Evolutionary conservation across 2,888 invertebrate species (phyloP), one percentile per base, ranked within the genome.

Genomic region (Andricus curvator): DNA sequence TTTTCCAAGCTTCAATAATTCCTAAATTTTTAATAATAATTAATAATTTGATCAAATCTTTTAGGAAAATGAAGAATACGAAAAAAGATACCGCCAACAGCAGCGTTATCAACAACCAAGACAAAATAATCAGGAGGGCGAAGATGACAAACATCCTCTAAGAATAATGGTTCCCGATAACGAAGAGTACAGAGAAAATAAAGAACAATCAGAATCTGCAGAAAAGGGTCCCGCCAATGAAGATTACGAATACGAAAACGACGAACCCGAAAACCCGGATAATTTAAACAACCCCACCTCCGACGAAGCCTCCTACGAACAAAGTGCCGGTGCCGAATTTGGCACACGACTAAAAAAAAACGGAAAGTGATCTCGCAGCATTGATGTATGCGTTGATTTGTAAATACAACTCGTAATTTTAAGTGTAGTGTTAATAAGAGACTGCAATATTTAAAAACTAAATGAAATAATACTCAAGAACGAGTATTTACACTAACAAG

Each of bases 91-190:
- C 15, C 60, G 67, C 48, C 89, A 88, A 25, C 88, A 90, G n/a
- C 83, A 81, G 13, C 78, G 85, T 17, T 86, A 88, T 6, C 88
- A 90, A 22, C 88, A 91, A 51, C 81, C 88, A 0, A 88, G 90
- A 48, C 79, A 89, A 44, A 90, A 90, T 20, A 84, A 74, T 77
- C 44, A 93, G 1, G 91, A 91, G 81, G 74, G 70, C 62, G 60
- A 82, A 60, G 56, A 79, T 44, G 84, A 93, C 5, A 91, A 92
- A 78, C 90, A 91, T 41, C 93, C 94, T 0, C 83, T 94, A 74
- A 92, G 93, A 82, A 94, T 94, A 82, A 93, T 94, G 86, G 93
- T 94, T 20, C 94, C 94, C 0, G 94, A 94, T 66, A 84, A 86
- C 1, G 93, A 93, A 22, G 93, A 93, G 44, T 87, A 93, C 86